Evolutionary conservation across 2,797 vertebrate species (phyloP), one percentile per base, ranked within the genome.

Genomic region (Chaetodon trifasciatus): DNA sequence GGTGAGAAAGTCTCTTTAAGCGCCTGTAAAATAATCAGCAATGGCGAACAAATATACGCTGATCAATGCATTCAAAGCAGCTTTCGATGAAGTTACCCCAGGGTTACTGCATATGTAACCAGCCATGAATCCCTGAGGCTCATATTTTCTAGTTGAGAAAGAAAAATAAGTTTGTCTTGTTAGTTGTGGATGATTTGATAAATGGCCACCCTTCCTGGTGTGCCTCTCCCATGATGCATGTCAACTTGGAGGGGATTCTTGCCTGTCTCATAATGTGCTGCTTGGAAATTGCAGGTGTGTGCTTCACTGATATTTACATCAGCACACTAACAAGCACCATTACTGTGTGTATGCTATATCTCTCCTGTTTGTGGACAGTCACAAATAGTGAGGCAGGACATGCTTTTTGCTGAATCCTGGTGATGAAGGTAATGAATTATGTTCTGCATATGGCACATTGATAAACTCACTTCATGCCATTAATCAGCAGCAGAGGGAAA

Each of bases 381-480:
- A 70, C 61, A 62, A 76, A 81, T 40, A 70, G 60, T 19, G 46
- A 65, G 82, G 79, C 87, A 84, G 92, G 90, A 91, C 89, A 88
- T 76, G 81, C 37, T 87, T 88, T 70, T 89, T 85, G 81, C 88
- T 90, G 86, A 90, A 89, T 90, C 81, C 82, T 44, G 70, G 83
- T 88, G 90, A 95, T 87, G 90, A 89, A 84, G 91, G 92, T 95
- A 97, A 97, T 97, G 95, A 96, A 96, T 96, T 94, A 94, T 82
- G 80, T 94, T 94, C 87, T 74, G 74, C 95, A 92, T 88, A 89
- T 85, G 92, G 94, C 90, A 92, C 81, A 81, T 94, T 95, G 94
- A 96, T 93, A 96, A 95, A 96, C 93, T 93, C 93, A 94, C 90
- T 94, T 93, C 91, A 91, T 91, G 83, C 85, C 87, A 93, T 95